Conservation (phyloP, 1,140 invertebrate species). For the Scaptomyza hsui region DNA sequence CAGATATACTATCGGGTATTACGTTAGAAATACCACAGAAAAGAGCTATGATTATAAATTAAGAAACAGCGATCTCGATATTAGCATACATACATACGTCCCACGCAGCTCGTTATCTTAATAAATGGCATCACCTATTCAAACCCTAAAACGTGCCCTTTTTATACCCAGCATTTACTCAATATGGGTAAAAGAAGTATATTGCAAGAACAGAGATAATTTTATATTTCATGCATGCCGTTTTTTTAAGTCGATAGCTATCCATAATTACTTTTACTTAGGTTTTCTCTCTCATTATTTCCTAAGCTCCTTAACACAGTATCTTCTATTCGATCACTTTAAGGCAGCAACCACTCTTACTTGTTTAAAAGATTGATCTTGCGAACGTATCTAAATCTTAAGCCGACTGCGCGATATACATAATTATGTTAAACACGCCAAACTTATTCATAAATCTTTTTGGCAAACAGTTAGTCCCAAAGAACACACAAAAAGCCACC, state of each 20-base stretch:
- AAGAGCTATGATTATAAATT: slow-evolving; percentile 1
- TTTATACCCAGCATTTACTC: background rate
- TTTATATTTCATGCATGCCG: too few relatives aligned
- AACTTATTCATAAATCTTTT: slow-evolving; percentile 76
- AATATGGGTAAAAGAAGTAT: background rate
- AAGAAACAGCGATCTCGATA: background rate
- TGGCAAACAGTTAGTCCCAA: slow-evolving; percentile 29
- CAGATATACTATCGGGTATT: background rate
- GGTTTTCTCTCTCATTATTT: too few relatives aligned
- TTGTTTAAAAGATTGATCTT: slow-evolving; percentile 36
- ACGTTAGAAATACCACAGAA: background rate
- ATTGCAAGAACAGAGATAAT: background rate
- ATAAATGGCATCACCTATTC: slow-evolving; percentile 1
- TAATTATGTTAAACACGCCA: slow-evolving; percentile 70
- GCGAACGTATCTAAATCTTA: slow-evolving; percentile 27
- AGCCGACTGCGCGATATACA: slow-evolving; percentile 34
- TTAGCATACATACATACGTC: slow-evolving; percentile 17
- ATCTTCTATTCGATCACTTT: background rate
- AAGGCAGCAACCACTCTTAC: slow-evolving; percentile 2
- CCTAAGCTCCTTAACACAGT: background rate
- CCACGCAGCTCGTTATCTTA: background rate
- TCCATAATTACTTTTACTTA: too few relatives aligned
- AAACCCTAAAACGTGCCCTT: background rate
- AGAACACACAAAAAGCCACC: slow-evolving; percentile 17
- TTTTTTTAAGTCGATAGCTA: too few relatives aligned